Evolutionary conservation across 2,113 vertebrate species (phyloP).

Genomic region (Herpetotheres cachinnans): DNA sequence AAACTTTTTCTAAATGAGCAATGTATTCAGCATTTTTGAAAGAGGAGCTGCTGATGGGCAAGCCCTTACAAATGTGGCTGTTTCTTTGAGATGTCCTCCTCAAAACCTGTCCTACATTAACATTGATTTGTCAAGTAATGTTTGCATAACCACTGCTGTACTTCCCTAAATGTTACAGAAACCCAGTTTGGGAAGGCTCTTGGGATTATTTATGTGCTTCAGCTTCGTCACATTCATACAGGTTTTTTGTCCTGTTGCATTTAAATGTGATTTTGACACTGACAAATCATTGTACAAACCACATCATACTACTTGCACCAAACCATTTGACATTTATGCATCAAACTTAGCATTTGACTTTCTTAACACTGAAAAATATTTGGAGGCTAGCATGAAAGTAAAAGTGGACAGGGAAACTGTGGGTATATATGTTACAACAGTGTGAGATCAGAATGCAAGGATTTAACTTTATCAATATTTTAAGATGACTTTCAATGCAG

Average conservation of each 20-base stretch:
- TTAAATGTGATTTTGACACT: not conserved
- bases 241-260: not conserved
- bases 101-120: not conserved
- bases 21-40: not conserved
- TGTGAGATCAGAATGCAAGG: not conserved
- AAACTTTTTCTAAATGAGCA: not conserved
- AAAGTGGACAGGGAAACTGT: not conserved
- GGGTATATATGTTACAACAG: not conserved
- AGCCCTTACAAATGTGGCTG: not conserved
- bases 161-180: not conserved
- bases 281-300: not conserved
- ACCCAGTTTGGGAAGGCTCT: not conserved
- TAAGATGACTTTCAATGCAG: not conserved
- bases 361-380: not conserved
- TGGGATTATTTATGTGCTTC: not conserved
- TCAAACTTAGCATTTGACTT: not conserved
- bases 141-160: not conserved
- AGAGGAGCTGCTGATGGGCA: not conserved
- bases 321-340: not conserved
- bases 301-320: not conserved
- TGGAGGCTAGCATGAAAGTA: not conserved
- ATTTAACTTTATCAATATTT: not conserved
- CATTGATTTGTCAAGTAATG: not conserved
- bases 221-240: not conserved
- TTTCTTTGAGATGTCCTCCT: not conserved